A percentile compares a stretch with the other conserved stretches of the same genome.
Evolutionary conservation across 2,888 invertebrate species (phyloP).

Genomic region (Physocephala rufipes): DNA sequence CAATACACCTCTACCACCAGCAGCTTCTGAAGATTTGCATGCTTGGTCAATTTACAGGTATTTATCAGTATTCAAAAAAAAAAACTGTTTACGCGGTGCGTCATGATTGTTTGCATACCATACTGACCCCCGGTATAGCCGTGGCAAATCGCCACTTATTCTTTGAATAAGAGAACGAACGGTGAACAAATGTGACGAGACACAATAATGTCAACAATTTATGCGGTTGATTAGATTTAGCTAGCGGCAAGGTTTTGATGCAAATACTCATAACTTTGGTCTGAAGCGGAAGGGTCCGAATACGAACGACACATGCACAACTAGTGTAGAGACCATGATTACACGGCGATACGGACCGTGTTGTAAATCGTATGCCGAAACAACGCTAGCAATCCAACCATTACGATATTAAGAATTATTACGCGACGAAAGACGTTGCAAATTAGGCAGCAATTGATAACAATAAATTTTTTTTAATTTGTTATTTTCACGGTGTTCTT

Average conservation of each 20-base stretch:
- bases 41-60: conserved; percentile 96
- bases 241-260: neutral
- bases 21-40: conserved; percentile 91
- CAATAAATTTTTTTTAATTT: conserved; percentile 21
- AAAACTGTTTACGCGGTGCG: too few species aligned
- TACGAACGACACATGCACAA: neutral
- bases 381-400: too few species aligned
- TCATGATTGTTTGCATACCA: too few species aligned
- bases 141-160: too few species aligned
- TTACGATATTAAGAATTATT: too few species aligned
- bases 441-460: too few species aligned
- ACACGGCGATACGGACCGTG: conserved; percentile 32
- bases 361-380: conserved; percentile 40
- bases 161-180: too few species aligned
- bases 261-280: neutral
- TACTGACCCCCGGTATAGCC: too few species aligned
- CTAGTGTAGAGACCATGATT: neutral
- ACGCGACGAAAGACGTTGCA: too few species aligned
- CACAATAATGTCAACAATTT: conserved; percentile 34
- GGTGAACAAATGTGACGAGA: too few species aligned
- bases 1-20: conserved; percentile 75
- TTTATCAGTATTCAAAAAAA: too few species aligned
- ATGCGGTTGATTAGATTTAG: conserved; percentile 47
- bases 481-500: conserved; percentile 38
- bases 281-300: too few species aligned